Conservation (phyloP, 2,797 vertebrate genomes). For the Peromyscus nudipes region DNA sequence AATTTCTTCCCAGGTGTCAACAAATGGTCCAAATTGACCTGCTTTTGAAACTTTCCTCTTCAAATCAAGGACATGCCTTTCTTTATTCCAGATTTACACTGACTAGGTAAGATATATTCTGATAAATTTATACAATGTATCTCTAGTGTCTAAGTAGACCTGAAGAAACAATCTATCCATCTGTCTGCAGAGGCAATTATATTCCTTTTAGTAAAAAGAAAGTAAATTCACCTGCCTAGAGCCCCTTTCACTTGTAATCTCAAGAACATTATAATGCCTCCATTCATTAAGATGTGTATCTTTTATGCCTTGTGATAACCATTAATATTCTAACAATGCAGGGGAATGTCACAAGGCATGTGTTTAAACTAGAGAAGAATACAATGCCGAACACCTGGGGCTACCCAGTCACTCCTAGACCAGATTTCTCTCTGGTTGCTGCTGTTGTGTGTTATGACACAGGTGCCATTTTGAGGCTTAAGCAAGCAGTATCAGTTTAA, state of each 20-base stretch:
- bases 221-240: constrained; percentile 65
- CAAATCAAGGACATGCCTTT: constrained; percentile 69
- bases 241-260: constrained; percentile 71
- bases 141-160: constrained; percentile 73
- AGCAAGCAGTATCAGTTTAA: constrained; percentile 49
- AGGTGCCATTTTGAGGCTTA: constrained; percentile 61
- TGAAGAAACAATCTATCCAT: constrained; percentile 76
- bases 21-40: constrained; percentile 65
- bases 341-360: constrained; percentile 20
- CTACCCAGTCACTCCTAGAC: constrained; percentile 1
- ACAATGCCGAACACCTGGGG: background rate
- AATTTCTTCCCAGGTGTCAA: constrained; percentile 68
- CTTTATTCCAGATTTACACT: constrained; percentile 77
- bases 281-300: constrained; percentile 69
- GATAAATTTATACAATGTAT: constrained; percentile 81
- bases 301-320: background rate
- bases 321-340: constrained; percentile 63
- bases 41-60: constrained; percentile 20
- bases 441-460: background rate
- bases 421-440: background rate
- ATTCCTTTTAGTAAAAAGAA: constrained; percentile 72
- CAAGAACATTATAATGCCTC: constrained; percentile 62
- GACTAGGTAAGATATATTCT: constrained; percentile 77
- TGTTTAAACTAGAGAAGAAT: constrained; percentile 43
- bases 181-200: constrained; percentile 76